Evolutionary conservation across 2,113 vertebrate genomes (phyloP).

Genomic region (Trochalopteron elliotii): DNA sequence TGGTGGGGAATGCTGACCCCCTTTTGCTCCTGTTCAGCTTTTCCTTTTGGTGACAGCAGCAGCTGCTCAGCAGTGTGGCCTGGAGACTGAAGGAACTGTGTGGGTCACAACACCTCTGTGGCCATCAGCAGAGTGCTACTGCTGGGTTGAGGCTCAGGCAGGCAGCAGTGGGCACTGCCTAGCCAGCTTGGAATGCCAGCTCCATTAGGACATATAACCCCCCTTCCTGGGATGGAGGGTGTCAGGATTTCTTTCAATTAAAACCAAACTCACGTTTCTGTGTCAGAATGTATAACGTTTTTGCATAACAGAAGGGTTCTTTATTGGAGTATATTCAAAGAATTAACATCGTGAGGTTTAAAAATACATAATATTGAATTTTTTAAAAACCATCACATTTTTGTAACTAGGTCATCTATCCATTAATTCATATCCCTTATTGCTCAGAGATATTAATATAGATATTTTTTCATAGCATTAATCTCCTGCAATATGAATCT

Average conservation of each 20-base stretch:
- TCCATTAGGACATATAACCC: not conserved
- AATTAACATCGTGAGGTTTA: not conserved
- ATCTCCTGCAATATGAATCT: conserved; percentile 31
- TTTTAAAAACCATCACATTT: conserved; percentile 17
- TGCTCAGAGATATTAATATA: conserved; percentile 53
- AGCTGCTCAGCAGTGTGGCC: not conserved
- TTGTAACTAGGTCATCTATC: conserved; percentile 63
- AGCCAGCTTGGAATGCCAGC: not conserved
- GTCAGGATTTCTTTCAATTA: conserved; percentile 38
- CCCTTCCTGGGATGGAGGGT: not conserved
- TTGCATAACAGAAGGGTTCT: conserved; percentile 8
- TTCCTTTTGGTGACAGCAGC: not conserved
- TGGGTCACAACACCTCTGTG: not conserved
- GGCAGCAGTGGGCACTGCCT: not conserved
- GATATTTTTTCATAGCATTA: conserved; percentile 41
- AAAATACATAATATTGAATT: conserved; percentile 42
- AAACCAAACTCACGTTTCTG: not conserved
- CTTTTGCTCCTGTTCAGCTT: accelerated
- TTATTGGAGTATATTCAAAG: not conserved
- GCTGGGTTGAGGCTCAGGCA: not conserved
- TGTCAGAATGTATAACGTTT: not conserved
- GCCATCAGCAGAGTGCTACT: not conserved
- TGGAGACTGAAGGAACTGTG: not conserved
- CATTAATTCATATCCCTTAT: conserved; percentile 47
- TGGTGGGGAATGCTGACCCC: not conserved